Percentiles rank a stretch among this genome's conserved stretches.
phyloP scores from a whole-genome alignment of 2,113 vertebrate species.

The Thalassarche chlororhynchos region DNA sequence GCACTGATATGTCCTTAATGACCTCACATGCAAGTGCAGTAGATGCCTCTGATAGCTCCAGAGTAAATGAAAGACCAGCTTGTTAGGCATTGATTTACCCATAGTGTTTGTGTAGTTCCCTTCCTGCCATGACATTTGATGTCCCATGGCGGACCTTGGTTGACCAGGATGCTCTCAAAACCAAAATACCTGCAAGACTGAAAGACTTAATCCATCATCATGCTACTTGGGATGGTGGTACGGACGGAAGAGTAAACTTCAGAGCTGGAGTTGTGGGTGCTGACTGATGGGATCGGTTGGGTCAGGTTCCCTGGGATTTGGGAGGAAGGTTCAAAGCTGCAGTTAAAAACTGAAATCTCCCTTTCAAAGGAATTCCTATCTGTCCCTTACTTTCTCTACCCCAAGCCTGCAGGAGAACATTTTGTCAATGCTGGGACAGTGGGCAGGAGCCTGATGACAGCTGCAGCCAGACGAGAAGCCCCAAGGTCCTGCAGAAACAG shows the following conservation, averaged over 20 bases:
- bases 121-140: neutral
- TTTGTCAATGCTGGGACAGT: neutral
- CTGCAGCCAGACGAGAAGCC: neutral
- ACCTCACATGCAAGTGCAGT: rapidly evolving
- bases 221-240: neutral
- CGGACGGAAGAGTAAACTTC: neutral
- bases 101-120: rapidly evolving
- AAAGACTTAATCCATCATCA: constrained; percentile 4
- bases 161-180: neutral
- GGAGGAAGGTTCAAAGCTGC: constrained; percentile 38
- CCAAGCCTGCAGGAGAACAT: neutral
- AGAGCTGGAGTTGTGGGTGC: neutral
- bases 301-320: constrained; percentile 33
- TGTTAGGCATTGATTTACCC: neutral
- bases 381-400: neutral
- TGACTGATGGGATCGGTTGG: neutral
- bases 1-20: neutral
- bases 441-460: neutral
- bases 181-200: constrained; percentile 12
- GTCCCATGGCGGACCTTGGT: neutral
- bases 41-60: neutral
- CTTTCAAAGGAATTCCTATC: constrained; percentile 27
- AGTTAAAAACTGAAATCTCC: neutral
- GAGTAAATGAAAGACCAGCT: rapidly evolving
- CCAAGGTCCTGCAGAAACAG: neutral